Evolutionary conservation across 1,140 invertebrate genomes (phyloP), one percentile per base, ranked within the genome.

Genomic region (Saccostrea cuccullata): DNA sequence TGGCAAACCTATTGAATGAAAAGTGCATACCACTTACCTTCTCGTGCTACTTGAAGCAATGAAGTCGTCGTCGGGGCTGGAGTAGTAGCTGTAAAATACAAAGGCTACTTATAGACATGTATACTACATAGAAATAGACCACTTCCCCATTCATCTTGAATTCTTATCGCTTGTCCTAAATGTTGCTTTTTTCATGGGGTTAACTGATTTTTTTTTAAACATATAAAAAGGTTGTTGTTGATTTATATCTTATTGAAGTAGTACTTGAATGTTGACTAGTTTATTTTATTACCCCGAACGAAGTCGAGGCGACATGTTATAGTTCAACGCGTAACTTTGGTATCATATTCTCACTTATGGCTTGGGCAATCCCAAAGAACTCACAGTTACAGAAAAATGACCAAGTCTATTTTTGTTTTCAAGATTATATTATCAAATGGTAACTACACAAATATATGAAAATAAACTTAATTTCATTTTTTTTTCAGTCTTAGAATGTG

Each of bases 1-100:
- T 13, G 2, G 2, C 6, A 26, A 83, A 60, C 12, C 20, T 23
- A 36, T 36, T 13, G 15, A 13, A 77, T 30, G 11, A 12, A 30
- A 26, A 0, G 70, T 15, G 11, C 23, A 30, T 3, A 36, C 8
- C 2, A 36, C 47, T 77, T 36, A 91, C 90, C 86, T 88, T 40
- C 47, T 17, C 77, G 23, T 8, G 89, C 89, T 8, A 86, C 26
- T 40, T 90, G 89, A 40, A 90, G 64, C 36, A 88, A 86, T 20
- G 90, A 89, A 5, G 87, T 90, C 55, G 90, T 91, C 8, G 90
- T 91, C 0, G 90, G 82, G 11, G 87, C 84, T 8, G 90, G 87
- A 36, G 47, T 89, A 9, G 90, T 88, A 13, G 88, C 87, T 87
- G 70, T 36, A 40, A 83, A 58, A 15, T 9, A 58, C 55, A 86